Base-by-base conservation (phyloP, 2,888 invertebrate species). In the Heliconius sara region DNA sequence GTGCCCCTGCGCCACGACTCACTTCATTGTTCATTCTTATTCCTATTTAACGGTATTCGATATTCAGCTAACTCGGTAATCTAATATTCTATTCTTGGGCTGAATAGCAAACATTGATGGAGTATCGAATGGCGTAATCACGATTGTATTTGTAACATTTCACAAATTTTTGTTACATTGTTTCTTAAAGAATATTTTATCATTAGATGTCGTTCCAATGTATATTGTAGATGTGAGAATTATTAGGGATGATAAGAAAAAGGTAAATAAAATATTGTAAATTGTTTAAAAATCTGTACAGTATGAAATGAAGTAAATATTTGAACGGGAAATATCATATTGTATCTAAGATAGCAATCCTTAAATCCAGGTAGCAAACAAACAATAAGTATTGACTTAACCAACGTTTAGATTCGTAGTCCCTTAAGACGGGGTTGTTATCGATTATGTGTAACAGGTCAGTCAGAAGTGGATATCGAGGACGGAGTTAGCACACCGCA, bases 371-470 rank as follows among this genome's bases (percentile, higher is more conserved):
- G 57, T 57, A 60, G 34, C 3, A 60, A 60, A 60, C 73, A 60
- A 57, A 73, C 39, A 39, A n/a, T 34, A 60, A 73, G 22, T 57
- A 57, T 70, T 73, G n/a, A 5, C 27, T 7, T 27, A 43, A 30
- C 57, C 30, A 22, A 70, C 57, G 70, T 47, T 70, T 70, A 70
- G 70, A 47, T 75, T 75, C 25, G 52, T 60, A 74, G 60, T 67
- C 73, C 74, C 74, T 19, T 22, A 34, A 75, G 78, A 75, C 74
- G 60, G 67, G 27, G 73, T 70, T 68, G 52, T 25, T 78, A 79
- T 79, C 74, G 78, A 79, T 79, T 75, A 79, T 75, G 78, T 63
- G 79, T 79, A 79, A 79, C 79, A 79, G 79, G 79, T 77, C 81
- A 75, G 79, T 76, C 71, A 76, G 76, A 68, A 79, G 79, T 76